Conservation (phyloP, 2,888 invertebrate genomes). For the Dioctria rufipes region DNA sequence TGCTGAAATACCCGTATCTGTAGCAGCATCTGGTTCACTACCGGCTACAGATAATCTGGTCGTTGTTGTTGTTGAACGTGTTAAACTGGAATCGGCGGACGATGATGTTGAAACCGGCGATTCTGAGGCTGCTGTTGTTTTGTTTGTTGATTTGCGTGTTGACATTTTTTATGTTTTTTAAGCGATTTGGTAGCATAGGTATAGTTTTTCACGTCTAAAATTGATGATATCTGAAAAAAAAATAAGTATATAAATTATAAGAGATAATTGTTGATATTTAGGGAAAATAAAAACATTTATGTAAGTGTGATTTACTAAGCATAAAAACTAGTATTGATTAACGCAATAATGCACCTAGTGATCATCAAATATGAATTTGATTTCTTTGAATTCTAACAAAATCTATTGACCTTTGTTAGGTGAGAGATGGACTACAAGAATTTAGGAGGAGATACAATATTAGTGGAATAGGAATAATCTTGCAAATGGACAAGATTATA, state of each 20-base stretch:
- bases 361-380: too few relatives aligned
- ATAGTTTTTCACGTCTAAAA: slow-evolving; percentile 19
- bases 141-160: slow-evolving; percentile 46
- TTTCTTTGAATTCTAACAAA: too few relatives aligned
- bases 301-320: too few relatives aligned
- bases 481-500: too few relatives aligned
- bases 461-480: too few relatives aligned
- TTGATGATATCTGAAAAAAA: slow-evolving; percentile 20
- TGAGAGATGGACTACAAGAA: too few relatives aligned
- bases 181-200: slow-evolving; percentile 35
- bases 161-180: slow-evolving; percentile 34
- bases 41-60: slow-evolving; percentile 46
- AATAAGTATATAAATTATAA: neutral
- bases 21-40: slow-evolving; percentile 33
- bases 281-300: too few relatives aligned
- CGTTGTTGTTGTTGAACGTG: slow-evolving; percentile 46
- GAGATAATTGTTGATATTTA: too few relatives aligned
- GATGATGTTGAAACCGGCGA: slow-evolving; percentile 19
- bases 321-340: too few relatives aligned
- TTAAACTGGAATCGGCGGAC: slow-evolving; percentile 45
- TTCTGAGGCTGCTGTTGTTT: slow-evolving; percentile 23
- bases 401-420: too few relatives aligned
- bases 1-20: neutral
- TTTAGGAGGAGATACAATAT: too few relatives aligned
- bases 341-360: too few relatives aligned